These are phyloP conservation scores for Zootoca vivipara DNA, from an alignment of 2,113 vertebrate genomes.

Conservation along the genomic window DNA sequence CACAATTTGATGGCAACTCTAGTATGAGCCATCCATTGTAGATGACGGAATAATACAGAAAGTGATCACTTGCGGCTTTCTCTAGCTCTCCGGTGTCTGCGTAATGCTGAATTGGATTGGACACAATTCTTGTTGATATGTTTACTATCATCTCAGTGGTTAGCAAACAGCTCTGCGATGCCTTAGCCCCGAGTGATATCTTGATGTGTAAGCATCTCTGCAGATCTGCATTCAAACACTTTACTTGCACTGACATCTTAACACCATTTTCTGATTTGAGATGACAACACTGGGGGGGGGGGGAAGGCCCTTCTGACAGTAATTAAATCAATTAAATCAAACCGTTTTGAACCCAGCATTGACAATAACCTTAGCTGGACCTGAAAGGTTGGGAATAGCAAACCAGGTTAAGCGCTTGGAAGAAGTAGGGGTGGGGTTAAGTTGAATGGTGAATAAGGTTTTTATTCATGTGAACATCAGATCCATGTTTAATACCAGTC, in stretches of 20 bases:
- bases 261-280: constrained; percentile 32
- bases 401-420: constrained; percentile 24
- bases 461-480: neutral
- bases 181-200: neutral
- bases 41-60: neutral
- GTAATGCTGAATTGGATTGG: neutral
- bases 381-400: constrained; percentile 28
- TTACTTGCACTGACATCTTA: constrained; percentile 40
- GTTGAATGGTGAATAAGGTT: neutral
- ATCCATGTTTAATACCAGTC: neutral
- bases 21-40: neutral
- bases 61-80: neutral
- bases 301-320: constrained; percentile 36
- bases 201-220: constrained; percentile 11
- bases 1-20: neutral
- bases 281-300: neutral
- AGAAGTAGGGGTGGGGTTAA: neutral
- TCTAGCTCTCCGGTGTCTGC: neutral
- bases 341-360: constrained; percentile 37
- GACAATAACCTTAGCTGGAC: constrained; percentile 41
- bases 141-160: constrained; percentile 43
- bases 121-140: neutral
- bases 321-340: constrained; percentile 66
- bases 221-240: constrained; percentile 18
- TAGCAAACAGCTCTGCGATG: constrained; percentile 33